Percentiles rank a stretch among this genome's conserved stretches.
These are phyloP conservation scores for Abscondita cerata DNA, from an alignment of 2,888 invertebrate genomes.

Conservation along the genomic window DNA sequence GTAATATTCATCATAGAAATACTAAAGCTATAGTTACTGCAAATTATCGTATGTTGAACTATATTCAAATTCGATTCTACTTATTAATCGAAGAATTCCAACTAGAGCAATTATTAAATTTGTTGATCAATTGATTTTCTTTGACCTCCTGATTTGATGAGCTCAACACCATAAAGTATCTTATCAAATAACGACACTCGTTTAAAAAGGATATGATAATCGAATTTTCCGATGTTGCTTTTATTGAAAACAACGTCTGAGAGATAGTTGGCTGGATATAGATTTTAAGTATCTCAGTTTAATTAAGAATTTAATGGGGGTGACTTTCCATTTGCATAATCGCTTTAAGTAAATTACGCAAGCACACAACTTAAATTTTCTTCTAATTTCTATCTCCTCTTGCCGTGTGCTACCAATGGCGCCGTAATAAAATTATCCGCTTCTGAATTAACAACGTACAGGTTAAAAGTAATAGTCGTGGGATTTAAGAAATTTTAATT, in stretches of 20 bases:
- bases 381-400: slow-evolving; percentile 32
- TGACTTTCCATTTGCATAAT: slow-evolving; percentile 43
- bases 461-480: slow-evolving; percentile 21
- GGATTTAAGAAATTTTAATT: slow-evolving; percentile 19
- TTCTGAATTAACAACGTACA: slow-evolving; percentile 24
- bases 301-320: slow-evolving; percentile 43
- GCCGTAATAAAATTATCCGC: slow-evolving; percentile 17
- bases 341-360: slow-evolving; percentile 39
- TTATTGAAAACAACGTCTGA: too few relatives aligned
- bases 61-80: neutral
- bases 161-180: too few relatives aligned
- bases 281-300: slow-evolving; percentile 45
- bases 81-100: slow-evolving; percentile 3
- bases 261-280: slow-evolving; percentile 39
- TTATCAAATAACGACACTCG: too few relatives aligned
- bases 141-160: too few relatives aligned
- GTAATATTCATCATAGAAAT: too few relatives aligned
- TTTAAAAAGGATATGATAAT: too few relatives aligned
- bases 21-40: too few relatives aligned
- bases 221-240: too few relatives aligned
- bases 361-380: slow-evolving; percentile 31
- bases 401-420: slow-evolving; percentile 15
- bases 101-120: neutral
- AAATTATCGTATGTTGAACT: neutral
- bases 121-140: too few relatives aligned